phyloP scores from a whole-genome alignment of 92 coral and sea anemone species.

The Actinostola sp. region DNA sequence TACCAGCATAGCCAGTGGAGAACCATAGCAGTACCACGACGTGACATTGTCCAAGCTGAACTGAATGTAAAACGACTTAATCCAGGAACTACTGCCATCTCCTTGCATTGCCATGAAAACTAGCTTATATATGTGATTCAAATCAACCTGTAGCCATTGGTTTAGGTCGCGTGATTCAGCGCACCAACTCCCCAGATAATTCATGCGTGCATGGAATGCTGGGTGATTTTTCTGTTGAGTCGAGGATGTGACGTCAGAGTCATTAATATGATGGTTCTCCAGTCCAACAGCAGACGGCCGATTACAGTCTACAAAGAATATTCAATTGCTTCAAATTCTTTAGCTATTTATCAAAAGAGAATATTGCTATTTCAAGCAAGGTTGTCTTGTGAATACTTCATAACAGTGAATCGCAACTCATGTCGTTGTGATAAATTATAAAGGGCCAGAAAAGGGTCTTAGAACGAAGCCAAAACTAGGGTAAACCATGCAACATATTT shows the following conservation, averaged over 20 bases:
- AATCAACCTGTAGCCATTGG: conserved; percentile 79
- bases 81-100: conserved; percentile 65
- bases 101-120: conserved; percentile 77
- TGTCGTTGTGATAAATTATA: too few species aligned
- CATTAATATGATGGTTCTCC: conserved; percentile 22
- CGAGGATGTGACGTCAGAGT: conserved; percentile 43
- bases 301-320: conserved; percentile 32
- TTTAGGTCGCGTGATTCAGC: conserved; percentile 43
- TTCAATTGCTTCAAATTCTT: too few species aligned
- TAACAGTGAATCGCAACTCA: too few species aligned
- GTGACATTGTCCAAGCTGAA: conserved; percentile 63
- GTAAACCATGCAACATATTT: too few species aligned
- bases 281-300: conserved; percentile 54
- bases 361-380: too few species aligned
- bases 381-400: too few species aligned
- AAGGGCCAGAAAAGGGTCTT: too few species aligned
- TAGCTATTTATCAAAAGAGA: too few species aligned
- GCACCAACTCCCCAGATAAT: conserved; percentile 58
- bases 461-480: too few species aligned
- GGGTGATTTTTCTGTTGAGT: conserved; percentile 31
- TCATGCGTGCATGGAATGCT: conserved; percentile 45
- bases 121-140: conserved; percentile 28
- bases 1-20: conserved; percentile 33
- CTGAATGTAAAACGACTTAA: conserved; percentile 60
- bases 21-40: conserved; percentile 85